phyloP scores from a whole-genome alignment of 2,113 vertebrate species.

The Alaudala cheleensis region DNA sequence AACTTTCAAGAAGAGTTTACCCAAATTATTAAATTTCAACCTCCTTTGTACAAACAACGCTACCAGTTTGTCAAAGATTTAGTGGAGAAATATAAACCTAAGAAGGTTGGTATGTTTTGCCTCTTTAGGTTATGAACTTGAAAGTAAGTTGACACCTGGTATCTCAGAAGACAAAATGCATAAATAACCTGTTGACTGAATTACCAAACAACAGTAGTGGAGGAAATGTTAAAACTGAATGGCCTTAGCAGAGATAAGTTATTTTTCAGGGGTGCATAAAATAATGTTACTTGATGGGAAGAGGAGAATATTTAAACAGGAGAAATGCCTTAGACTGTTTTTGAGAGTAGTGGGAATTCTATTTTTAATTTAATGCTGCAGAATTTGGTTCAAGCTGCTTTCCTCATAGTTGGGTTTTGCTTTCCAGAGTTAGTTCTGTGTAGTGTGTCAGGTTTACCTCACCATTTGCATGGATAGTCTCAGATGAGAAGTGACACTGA shows the following conservation, averaged over 20 bases:
- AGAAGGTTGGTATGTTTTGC: conserved; percentile 80
- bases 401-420: not conserved
- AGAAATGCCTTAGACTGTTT: not conserved
- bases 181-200: not conserved
- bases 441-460: fast-evolving
- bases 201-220: not conserved
- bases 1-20: conserved; percentile 9
- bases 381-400: not conserved
- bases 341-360: not conserved
- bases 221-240: not conserved
- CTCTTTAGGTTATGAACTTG: not conserved
- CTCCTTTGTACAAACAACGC: conserved; percentile 84
- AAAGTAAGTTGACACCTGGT: not conserved
- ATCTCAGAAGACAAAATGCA: fast-evolving
- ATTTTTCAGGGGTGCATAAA: not conserved
- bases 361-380: not conserved
- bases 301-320: not conserved
- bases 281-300: not conserved
- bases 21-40: conserved; percentile 74
- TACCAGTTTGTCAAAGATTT: conserved; percentile 86
- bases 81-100: conserved; percentile 77
- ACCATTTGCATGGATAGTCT: not conserved
- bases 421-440: not conserved
- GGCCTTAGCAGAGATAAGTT: not conserved
- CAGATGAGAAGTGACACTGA: not conserved